phyloP scores from a whole-genome alignment of 2,113 vertebrate genomes.

The Polypterus senegalus region DNA sequence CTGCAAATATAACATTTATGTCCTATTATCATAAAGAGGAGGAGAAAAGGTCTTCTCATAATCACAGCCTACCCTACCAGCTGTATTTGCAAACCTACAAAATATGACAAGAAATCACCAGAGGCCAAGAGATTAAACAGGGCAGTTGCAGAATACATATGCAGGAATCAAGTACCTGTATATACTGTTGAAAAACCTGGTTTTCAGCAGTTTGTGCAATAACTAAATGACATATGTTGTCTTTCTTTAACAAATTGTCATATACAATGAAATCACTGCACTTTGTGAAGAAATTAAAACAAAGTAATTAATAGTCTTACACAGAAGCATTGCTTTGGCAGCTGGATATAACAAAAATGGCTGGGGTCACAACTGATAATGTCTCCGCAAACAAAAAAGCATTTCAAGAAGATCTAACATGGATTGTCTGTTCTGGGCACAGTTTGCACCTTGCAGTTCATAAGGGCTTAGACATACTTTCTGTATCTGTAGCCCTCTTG shows the following conservation, averaged over 20 bases:
- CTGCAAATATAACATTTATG: too few relatives aligned
- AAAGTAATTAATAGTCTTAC: slow-evolving; percentile 8
- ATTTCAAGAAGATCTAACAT: slow-evolving; percentile 14
- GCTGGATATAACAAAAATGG: slow-evolving; percentile 14
- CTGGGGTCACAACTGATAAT: slow-evolving; percentile 19
- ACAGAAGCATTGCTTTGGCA: slow-evolving; percentile 10
- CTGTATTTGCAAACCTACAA: slow-evolving; percentile 11
- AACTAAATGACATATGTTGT: too few relatives aligned
- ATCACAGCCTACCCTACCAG: slow-evolving; percentile 3
- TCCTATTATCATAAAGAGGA: too few relatives aligned
- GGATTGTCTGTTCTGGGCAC: slow-evolving; percentile 20
- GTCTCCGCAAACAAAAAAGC: slow-evolving; percentile 16
- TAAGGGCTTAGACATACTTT: slow-evolving; percentile 15
- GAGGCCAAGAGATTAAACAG: slow-evolving; percentile 2
- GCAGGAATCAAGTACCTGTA: not conserved
- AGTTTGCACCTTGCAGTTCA: slow-evolving; percentile 11
- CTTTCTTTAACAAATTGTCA: too few relatives aligned
- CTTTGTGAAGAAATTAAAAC: not conserved
- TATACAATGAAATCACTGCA: too few relatives aligned
- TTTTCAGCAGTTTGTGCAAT: too few relatives aligned
- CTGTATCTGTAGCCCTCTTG: slow-evolving; percentile 10
- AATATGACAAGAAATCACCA: slow-evolving; percentile 2
- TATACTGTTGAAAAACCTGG: too few relatives aligned
- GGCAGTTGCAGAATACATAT: slow-evolving; percentile 15
- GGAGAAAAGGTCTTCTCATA: too few relatives aligned